Evolutionary conservation across 1,140 invertebrate species (phyloP), one percentile per base, ranked within the genome.

Genomic region (Dolichoris vasculosae): DNA sequence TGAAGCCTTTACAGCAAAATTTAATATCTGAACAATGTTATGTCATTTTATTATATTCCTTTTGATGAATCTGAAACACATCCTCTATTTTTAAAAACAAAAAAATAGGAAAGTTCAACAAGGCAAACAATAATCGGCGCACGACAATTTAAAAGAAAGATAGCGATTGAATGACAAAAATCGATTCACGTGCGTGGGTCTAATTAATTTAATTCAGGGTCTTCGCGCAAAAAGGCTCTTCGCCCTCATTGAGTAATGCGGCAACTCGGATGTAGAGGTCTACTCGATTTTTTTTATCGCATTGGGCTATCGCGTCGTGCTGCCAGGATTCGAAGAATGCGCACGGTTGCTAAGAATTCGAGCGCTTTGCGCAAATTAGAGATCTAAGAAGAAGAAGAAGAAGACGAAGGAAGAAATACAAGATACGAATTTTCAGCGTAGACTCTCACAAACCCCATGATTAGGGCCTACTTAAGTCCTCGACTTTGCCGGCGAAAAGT

Each of bases 381-480:
- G 38, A 71, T 23, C 6, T 2, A 71, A 17, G 35, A 71, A 4
- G 30, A 23, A 32, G 11, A 69, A 32, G 0, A 35, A 23, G 0
- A 40, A 40, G 67, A 15, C 17, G 38, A n/a, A 71, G 35, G 3
- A 40, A 23, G 20, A 71, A 9, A 23, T 43, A 15, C 20, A 73
- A 20, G 69, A 9, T 20, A 87, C 87, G 88, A 88, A 88, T 90
- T 91, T 87, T 80, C 81, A 88, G 86, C 55, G 55, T 26, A 26
- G 69, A 20, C 23, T 84, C 85, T 87, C 69, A 86, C 86, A 87
- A 91, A 91, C 89, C 89, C 89, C 86, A 89, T 92, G 90, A 92
- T 92, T 92, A 92, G 90, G 48, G 89, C 90, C 90, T 92, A 91
- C 90, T 92, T 91, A 92, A 92, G 89, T 92, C 87, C 84, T 86